Evolutionary conservation across 2,113 vertebrate genomes (phyloP).

Genomic region (Nothocercus julius): DNA sequence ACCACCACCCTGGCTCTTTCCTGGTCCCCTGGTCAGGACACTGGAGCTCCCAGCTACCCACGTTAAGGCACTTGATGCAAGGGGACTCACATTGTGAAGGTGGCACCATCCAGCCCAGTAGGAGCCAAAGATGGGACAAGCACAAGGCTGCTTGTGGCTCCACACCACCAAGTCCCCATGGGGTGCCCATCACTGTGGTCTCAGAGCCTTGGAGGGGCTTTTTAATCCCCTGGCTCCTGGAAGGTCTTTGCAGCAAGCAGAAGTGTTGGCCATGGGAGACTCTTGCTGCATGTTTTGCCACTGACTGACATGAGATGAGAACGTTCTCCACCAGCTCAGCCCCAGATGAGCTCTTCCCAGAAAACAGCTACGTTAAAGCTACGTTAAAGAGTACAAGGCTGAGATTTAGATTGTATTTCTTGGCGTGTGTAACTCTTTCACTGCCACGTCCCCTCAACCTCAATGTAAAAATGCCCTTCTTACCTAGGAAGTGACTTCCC

Average conservation of each 20-base stretch:
- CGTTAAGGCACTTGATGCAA: neutral
- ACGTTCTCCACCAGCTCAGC: neutral
- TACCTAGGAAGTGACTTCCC: conserved; percentile 7
- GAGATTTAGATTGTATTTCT: neutral
- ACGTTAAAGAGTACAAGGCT: neutral
- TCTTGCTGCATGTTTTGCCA: neutral
- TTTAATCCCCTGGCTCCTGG: accelerated
- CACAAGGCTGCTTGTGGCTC: neutral
- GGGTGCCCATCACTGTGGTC: neutral
- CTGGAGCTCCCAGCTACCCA: no score
- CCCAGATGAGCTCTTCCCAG: accelerated
- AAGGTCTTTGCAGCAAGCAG: accelerated
- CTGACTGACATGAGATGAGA: neutral
- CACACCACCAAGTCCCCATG: neutral
- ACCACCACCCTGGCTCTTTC: neutral
- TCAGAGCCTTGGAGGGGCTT: neutral
- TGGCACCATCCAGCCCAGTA: neutral
- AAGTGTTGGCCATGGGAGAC: neutral
- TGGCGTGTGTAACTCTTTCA: neutral
- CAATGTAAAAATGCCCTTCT: neutral
- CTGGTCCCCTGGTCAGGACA: no score
- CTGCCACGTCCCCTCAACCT: accelerated
- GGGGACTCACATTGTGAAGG: neutral
- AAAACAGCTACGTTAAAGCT: neutral
- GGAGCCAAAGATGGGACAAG: neutral